Evolutionary conservation across 2,113 vertebrate genomes (phyloP), one percentile per base, ranked within the genome.

Genomic region (Callaeas wilsoni): DNA sequence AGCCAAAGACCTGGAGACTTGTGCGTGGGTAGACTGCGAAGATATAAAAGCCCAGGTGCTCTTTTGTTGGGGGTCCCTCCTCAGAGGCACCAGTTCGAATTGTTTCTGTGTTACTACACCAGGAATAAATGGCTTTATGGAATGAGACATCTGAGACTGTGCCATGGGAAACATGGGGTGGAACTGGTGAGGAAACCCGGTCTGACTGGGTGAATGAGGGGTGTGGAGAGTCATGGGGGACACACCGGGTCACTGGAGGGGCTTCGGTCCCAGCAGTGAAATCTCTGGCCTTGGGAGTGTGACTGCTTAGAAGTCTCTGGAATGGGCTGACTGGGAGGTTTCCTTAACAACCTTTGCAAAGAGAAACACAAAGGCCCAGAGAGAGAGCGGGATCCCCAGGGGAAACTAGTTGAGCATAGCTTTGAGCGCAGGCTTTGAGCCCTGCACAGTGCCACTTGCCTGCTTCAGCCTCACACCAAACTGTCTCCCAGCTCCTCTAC

Each of bases 281-380:
- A n/a, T 25, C 53, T 42, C 46, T 60, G 67, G 55, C 67, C 32
- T 30, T 4, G 13, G 32, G 16, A 60, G 55, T 7, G 30, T 35
- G 56, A n/a, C 44, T 15, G 35, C 46, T n/a, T 5, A 4, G 42
- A 18, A 42, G 55, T 7, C 20, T 32, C 1, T 1, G 32, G 25
- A 50, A 50, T 4, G 25, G 7, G 3, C 55, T 35, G 44, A n/a
- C 65, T 12, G 79, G 65, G 37, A 30, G 16, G 16, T 19, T 52
- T 35, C 26, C 55, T 52, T 4, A 60, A 15, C 30, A 59, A 20
- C 12, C 65, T 52, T 46, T 25, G 39, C 60, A 19, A 37, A 25
- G 23, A 47, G 71, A 44, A 75, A 37, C 30, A 3, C 0, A 0
- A 26, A 2, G 0, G 3, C 25, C 39, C 65, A 33, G 74, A 12